Conservation (phyloP, 2,113 vertebrate genomes). For the Aplodontia rufa region DNA sequence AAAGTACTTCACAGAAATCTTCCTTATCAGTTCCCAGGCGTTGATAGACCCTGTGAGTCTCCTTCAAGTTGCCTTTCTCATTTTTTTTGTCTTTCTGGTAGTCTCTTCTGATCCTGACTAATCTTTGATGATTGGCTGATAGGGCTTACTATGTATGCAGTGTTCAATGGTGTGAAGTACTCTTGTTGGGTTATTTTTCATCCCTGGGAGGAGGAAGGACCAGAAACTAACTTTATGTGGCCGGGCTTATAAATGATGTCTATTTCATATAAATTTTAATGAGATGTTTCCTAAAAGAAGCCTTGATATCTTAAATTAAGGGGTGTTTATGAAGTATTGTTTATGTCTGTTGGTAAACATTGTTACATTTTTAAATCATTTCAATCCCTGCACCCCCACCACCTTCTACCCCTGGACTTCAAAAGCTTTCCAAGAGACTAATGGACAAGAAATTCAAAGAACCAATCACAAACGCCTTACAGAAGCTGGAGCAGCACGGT, state of each 20-base stretch:
- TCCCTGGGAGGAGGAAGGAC: neutral
- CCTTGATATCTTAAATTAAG: neutral
- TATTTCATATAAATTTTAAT: neutral
- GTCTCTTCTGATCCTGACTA: neutral
- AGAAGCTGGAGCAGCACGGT: constrained; percentile 86
- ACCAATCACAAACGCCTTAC: constrained; percentile 83
- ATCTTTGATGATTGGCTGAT: neutral
- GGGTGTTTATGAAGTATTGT: neutral
- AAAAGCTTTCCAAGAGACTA: constrained; percentile 87
- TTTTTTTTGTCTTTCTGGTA: neutral
- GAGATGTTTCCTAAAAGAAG: neutral
- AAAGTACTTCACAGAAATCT: neutral
- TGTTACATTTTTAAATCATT: constrained; percentile 24
- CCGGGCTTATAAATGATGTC: neutral
- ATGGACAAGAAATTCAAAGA: constrained; percentile 88
- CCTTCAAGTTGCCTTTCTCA: neutral
- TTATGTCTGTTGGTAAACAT: neutral
- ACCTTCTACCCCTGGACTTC: constrained; percentile 19
- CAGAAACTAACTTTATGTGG: neutral
- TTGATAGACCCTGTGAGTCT: neutral
- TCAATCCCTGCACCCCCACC: neutral
- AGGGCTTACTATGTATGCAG: neutral
- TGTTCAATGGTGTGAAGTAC: neutral
- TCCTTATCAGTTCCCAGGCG: neutral
- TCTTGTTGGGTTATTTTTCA: neutral